phyloP scores from a whole-genome alignment of 1,140 invertebrate species.

The Nasonia vitripennis region DNA sequence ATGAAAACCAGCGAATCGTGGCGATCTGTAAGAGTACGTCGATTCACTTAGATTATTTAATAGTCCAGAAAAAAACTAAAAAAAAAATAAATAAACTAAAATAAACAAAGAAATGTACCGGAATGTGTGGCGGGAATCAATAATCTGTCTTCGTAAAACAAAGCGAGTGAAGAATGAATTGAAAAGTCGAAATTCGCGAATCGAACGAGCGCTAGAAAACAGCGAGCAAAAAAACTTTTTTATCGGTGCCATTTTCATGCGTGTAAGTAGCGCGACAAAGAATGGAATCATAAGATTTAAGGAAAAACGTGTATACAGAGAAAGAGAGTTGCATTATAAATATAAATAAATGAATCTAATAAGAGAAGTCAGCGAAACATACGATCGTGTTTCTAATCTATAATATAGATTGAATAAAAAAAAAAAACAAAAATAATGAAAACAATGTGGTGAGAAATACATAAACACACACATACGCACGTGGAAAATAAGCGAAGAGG shows the following conservation, averaged over 20 bases:
- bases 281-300: slow-evolving; percentile 57
- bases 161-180: slow-evolving; percentile 47
- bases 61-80: neutral
- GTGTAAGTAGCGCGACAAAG: slow-evolving; percentile 44
- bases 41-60: slow-evolving; percentile 47
- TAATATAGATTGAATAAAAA: slow-evolving; percentile 15
- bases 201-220: slow-evolving; percentile 52
- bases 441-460: slow-evolving; percentile 22
- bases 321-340: slow-evolving; percentile 52
- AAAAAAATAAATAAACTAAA: slow-evolving; percentile 27
- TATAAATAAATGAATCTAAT: slow-evolving; percentile 53
- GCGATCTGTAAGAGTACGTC: slow-evolving; percentile 20
- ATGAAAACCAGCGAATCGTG: slow-evolving; percentile 25
- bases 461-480: neutral
- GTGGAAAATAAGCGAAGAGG: slow-evolving; percentile 40
- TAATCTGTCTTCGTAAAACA: slow-evolving; percentile 47
- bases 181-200: slow-evolving; percentile 50
- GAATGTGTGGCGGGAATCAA: slow-evolving; percentile 36
- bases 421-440: slow-evolving; percentile 43
- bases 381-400: slow-evolving; percentile 50
- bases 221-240: slow-evolving; percentile 49
- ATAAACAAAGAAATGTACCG: slow-evolving; percentile 36
- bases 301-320: slow-evolving; percentile 56
- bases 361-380: slow-evolving; percentile 38
- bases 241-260: slow-evolving; percentile 60